phyloP scores from a whole-genome alignment of 2,888 invertebrate species.

The Anthophora plumipes region DNA sequence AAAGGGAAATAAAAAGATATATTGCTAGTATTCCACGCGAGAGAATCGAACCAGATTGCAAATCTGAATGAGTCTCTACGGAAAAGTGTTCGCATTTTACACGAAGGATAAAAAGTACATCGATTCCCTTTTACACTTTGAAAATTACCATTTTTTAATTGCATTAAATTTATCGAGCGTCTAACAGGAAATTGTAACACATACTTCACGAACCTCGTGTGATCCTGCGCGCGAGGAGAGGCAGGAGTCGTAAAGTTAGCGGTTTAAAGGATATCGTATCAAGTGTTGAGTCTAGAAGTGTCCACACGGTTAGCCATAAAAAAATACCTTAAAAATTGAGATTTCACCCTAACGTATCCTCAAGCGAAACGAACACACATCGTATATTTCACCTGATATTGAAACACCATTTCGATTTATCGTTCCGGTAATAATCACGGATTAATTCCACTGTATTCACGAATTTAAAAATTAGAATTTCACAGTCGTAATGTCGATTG shows the following conservation, averaged over 20 bases:
- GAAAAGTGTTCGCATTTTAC: too few species aligned
- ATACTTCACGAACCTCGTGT: not conserved
- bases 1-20: too few species aligned
- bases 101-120: too few species aligned
- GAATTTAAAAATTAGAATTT: too few species aligned
- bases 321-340: conserved; percentile 25
- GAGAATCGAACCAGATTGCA: too few species aligned
- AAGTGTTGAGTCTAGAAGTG: conserved; percentile 28
- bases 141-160: not conserved
- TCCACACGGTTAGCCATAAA: conserved; percentile 46
- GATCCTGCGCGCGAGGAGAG: conserved; percentile 3
- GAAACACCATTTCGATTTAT: conserved; percentile 51
- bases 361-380: conserved; percentile 15
- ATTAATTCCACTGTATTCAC: conserved; percentile 2
- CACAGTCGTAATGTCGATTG: too few species aligned
- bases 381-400: conserved; percentile 53
- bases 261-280: conserved; percentile 42
- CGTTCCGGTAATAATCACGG: conserved; percentile 14
- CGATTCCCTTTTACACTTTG: too few species aligned
- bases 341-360: conserved; percentile 13
- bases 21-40: too few species aligned
- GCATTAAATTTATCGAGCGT: not conserved
- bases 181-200: not conserved
- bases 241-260: conserved; percentile 32
- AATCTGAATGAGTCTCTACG: too few species aligned